Evolutionary conservation across 2,888 invertebrate species (phyloP).

Genomic region (Chloroclysta siterata): DNA sequence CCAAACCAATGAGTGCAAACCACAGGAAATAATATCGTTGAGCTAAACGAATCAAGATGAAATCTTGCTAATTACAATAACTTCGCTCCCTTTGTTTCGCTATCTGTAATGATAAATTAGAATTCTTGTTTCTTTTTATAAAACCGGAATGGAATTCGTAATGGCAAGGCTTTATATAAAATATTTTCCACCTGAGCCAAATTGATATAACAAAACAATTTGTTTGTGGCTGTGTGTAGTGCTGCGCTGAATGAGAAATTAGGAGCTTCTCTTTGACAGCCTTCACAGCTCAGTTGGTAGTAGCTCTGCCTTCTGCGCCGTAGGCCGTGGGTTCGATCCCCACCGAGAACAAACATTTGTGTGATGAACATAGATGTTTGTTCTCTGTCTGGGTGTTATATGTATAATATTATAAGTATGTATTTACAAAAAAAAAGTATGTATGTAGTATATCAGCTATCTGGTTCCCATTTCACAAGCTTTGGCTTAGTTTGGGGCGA

Average conservation of each 20-base stretch:
- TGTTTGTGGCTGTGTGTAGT: not conserved
- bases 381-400: too few relatives aligned
- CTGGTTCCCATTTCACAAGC: too few relatives aligned
- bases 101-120: conserved; percentile 37
- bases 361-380: too few relatives aligned
- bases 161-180: conserved; percentile 5
- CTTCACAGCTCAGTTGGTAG: too few relatives aligned
- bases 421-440: too few relatives aligned
- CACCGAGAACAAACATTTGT: too few relatives aligned
- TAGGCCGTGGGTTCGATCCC: too few relatives aligned
- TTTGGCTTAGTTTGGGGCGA: too few relatives aligned
- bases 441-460: too few relatives aligned
- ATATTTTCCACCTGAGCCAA: conserved; percentile 10
- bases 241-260: not conserved
- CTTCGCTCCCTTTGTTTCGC: conserved; percentile 33
- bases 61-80: conserved; percentile 34
- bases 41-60: conserved; percentile 24
- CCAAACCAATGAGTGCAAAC: not conserved
- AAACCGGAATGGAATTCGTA: not conserved
- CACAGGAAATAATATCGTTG: conserved; percentile 16
- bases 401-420: too few relatives aligned
- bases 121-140: conserved; percentile 22
- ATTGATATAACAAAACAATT: not conserved
- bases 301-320: too few relatives aligned
- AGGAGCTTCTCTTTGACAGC: not conserved